Evolutionary conservation across 2,797 vertebrate genomes (phyloP).

Genomic region (Glyptemys insculpta): DNA sequence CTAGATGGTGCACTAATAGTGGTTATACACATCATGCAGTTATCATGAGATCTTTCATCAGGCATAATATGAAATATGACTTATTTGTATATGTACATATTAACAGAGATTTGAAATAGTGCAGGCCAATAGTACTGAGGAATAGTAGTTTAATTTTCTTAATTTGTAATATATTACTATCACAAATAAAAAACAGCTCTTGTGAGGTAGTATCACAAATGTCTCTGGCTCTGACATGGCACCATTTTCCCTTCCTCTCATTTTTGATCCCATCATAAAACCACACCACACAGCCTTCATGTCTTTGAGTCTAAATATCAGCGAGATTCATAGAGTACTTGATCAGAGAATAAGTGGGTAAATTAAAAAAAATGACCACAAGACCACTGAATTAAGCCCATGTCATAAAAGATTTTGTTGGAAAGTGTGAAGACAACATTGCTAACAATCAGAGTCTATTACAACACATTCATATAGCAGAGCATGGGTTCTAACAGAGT

Average conservation of each 20-base stretch:
- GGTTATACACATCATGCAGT: not conserved
- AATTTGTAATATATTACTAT: not conserved
- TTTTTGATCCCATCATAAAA: not conserved
- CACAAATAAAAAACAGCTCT: not conserved
- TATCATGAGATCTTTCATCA: not conserved
- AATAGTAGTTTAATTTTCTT: not conserved
- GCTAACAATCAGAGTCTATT: not conserved
- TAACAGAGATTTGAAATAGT: not conserved
- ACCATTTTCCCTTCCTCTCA: not conserved
- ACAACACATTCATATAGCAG: not conserved
- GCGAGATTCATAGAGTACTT: accelerated
- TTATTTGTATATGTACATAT: not conserved
- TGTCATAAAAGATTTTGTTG: accelerated
- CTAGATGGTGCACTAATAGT: conserved; percentile 75
- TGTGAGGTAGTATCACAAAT: not conserved
- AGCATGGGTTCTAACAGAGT: not conserved
- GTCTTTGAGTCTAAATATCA: not conserved
- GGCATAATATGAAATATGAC: accelerated
- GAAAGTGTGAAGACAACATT: not conserved
- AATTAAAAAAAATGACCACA: not conserved
- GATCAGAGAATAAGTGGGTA: not conserved
- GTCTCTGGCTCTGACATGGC: accelerated
- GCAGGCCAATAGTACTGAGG: not conserved
- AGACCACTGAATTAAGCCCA: not conserved
- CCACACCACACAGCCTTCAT: accelerated